Conservation (phyloP, 2,888 invertebrate species). For the Seira ritae region DNA sequence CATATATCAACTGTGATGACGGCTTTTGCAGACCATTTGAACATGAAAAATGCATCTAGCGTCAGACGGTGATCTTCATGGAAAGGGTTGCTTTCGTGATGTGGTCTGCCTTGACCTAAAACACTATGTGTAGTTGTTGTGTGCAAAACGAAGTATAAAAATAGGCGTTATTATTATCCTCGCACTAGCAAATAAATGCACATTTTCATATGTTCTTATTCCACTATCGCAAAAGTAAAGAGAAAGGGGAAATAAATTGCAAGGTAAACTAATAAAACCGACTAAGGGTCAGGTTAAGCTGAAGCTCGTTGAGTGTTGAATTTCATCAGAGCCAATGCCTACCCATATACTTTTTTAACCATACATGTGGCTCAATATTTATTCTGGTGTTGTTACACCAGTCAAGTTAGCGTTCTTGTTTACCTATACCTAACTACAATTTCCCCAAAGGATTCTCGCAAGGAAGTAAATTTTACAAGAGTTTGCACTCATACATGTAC, state of each 20-base stretch:
- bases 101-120: conserved; percentile 40
- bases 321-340: not conserved
- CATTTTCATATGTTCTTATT: not conserved
- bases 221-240: not conserved
- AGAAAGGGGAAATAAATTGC: not conserved
- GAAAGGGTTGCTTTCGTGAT: conserved; percentile 9
- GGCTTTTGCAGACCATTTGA: not conserved
- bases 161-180: not conserved
- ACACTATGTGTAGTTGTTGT: conserved; percentile 1
- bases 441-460: not conserved
- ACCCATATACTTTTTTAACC: not conserved
- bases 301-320: not conserved
- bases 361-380: not conserved
- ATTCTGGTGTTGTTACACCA: not conserved
- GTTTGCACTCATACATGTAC: conserved; percentile 3
- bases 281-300: not conserved
- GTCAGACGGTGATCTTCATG: not conserved
- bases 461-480: not conserved
- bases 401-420: not conserved
- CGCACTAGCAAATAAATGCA: not conserved
- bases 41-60: not conserved
- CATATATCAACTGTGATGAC: too few relatives aligned
- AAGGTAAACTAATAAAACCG: conserved; percentile 2
- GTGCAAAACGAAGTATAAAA: not conserved
- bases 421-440: not conserved